Conservation (phyloP, 2,888 invertebrate genomes). For the Eupithecia exiguata region DNA sequence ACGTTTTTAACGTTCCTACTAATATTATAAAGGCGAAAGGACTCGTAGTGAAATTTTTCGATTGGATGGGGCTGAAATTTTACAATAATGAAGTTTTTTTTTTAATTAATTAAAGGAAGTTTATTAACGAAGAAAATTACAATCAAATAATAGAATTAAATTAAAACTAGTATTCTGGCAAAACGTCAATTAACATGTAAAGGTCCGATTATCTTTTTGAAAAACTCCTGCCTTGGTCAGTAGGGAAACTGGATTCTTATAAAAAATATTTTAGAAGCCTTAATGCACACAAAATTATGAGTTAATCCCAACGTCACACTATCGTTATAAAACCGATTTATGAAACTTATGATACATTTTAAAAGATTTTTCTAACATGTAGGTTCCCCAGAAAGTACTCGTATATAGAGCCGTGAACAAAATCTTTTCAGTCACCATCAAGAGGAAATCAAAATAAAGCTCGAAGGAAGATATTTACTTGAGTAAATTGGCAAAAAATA, state of each 20-base stretch:
- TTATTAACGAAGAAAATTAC: not conserved
- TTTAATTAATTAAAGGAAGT: too few relatives aligned
- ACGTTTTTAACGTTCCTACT: not conserved
- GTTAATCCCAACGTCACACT: too few relatives aligned
- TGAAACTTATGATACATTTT: not conserved
- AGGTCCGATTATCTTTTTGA: not conserved
- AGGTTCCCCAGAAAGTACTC: too few relatives aligned
- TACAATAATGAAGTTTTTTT: too few relatives aligned
- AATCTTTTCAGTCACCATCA: not conserved
- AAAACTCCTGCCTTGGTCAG: not conserved
- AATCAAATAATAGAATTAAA: too few relatives aligned
- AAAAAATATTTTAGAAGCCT: too few relatives aligned
- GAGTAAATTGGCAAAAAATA: not conserved
- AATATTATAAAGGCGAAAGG: not conserved
- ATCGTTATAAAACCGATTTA: too few relatives aligned
- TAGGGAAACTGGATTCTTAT: not conserved
- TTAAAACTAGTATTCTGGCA: too few relatives aligned
- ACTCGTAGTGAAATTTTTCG: not conserved
- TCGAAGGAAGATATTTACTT: not conserved
- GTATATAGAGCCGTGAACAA: not conserved
- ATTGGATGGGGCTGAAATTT: not conserved
- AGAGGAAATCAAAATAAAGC: slow-evolving; percentile 2
- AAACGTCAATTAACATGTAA: not conserved
- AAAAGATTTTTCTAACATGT: not conserved
- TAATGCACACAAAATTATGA: too few relatives aligned